These are phyloP conservation scores for Lates japonicus DNA, from an alignment of 2,797 vertebrate genomes.

Conservation along the genomic window DNA sequence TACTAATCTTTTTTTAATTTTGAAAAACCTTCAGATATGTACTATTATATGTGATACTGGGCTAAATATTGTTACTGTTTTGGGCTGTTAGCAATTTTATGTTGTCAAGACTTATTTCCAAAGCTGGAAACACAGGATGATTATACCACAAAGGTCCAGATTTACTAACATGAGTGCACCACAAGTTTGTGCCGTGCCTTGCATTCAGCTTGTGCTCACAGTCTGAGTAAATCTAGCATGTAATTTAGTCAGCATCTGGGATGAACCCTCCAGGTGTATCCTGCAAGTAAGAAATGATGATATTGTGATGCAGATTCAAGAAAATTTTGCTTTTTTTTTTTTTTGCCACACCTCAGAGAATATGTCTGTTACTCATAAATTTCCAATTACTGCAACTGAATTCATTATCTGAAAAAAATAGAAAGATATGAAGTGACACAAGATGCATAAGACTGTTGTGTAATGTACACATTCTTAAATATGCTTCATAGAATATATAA, in stretches of 20 bases:
- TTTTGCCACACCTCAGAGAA: neutral
- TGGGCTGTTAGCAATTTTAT: neutral
- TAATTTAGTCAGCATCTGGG: conserved; percentile 14
- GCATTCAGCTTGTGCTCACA: conserved; percentile 14
- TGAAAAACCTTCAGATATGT: conserved; percentile 1
- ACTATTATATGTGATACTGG: neutral
- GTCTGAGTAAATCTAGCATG: neutral
- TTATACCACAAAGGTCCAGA: neutral
- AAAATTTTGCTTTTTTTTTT: neutral
- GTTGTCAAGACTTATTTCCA: neutral
- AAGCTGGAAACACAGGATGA: conserved; percentile 2
- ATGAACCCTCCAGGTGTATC: neutral
- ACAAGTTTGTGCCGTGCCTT: neutral
- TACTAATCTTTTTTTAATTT: neutral
- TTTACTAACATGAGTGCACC: neutral
- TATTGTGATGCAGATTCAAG: neutral
- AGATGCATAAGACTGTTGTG: neutral
- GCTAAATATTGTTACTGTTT: neutral
- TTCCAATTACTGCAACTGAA: neutral
- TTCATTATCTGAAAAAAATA: neutral
- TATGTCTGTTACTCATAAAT: neutral
- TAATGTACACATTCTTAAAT: neutral
- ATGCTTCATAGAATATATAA: too few relatives aligned
- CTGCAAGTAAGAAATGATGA: neutral
- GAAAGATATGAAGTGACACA: neutral